Base-by-base conservation (phyloP, 2,113 vertebrate genomes). In the Pionites leucogaster region DNA sequence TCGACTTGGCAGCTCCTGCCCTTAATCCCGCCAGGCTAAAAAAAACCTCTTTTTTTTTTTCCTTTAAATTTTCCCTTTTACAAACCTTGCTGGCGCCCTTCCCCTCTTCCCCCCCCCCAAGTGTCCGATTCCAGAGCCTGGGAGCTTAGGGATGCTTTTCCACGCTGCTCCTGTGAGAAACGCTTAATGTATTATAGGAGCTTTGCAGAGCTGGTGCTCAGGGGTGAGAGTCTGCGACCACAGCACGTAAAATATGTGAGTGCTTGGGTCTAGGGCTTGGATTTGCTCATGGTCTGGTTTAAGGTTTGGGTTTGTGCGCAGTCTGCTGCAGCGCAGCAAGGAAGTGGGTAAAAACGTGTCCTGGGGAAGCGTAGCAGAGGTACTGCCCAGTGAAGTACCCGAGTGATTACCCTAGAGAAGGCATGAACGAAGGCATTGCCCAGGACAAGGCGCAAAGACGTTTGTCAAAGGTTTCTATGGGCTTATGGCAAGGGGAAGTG, bases 301-400 rank as follows among this genome's bases (percentile, higher is more conserved):
- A 7, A 23, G 57, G 57, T 7, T 23, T 35, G 20, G 20, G 57
- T n/a, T 59, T n/a, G 57, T 59, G 57, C 33, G 2, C 33, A 10
- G 33, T 5, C 33, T 23, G 20, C 57, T 4, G 33, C 33, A n/a
- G 57, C 57, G 15, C 33, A 59, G 57, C 33, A 10, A 9, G 13
- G 57, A 16, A 17, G 2, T 0, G 39, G 27, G 28, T 35, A 16
- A 15, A 22, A 39, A 31, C 33, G 5, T 0, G 5, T 7, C 41
- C 6, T 4, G 0, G 49, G 6, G 47, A 7, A 3, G 24, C 14
- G 0, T 6, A 4, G 3, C 4, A 2, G 9, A 10, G 29, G 19
- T 4, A 8, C 17, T 24, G 7, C 20, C 49, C 7, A 1, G 68
- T n/a, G 57, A 35, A 7, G 57, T 23, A n/a, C 33, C 33, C 33